Percentiles rank a stretch among this genome's conserved stretches.
These are phyloP conservation scores for Tetraodon nigroviridis DNA, from an alignment of 2,113 vertebrate species.

Conservation along the genomic window DNA sequence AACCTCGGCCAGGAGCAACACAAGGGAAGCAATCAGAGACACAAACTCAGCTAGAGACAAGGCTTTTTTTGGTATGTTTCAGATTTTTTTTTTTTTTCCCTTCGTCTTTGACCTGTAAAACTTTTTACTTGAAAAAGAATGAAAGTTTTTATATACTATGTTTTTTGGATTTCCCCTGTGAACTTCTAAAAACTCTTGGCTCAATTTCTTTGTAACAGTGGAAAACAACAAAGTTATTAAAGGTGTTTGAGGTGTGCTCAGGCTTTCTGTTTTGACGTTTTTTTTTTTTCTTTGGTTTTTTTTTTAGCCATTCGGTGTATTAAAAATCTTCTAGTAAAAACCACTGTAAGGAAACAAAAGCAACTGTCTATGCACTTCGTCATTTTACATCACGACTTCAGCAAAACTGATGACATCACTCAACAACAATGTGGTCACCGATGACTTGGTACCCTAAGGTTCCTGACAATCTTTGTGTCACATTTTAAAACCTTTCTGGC, in stretches of 20 bases:
- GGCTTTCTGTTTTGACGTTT: not conserved
- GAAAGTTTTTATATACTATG: constrained; percentile 37
- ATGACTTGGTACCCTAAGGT: too few species aligned
- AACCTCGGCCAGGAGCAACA: constrained; percentile 61
- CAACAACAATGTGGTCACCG: too few species aligned
- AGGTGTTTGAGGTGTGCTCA: constrained; percentile 57
- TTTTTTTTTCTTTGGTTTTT: not conserved
- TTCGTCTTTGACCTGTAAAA: constrained; percentile 64
- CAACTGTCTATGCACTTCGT: too few species aligned
- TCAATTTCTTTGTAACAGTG: constrained; percentile 51
- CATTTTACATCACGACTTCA: too few species aligned
- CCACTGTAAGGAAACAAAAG: too few species aligned
- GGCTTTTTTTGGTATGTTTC: constrained; percentile 52
- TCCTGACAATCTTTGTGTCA: too few species aligned
- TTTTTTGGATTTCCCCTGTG: constrained; percentile 53
- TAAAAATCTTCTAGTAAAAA: not conserved
- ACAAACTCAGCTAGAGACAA: constrained; percentile 62
- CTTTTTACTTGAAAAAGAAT: constrained; percentile 45
- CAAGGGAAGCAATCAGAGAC: constrained; percentile 73
- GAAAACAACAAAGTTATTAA: constrained; percentile 66
- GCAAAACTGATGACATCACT: too few species aligned
- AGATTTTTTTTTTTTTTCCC: constrained; percentile 57
- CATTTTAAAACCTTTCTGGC: too few species aligned
- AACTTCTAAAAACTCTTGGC: constrained; percentile 45
- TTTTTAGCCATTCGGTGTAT: not conserved